Evolutionary conservation across 30 jellyfish, hydroid and myxozoan species (phyloP).

Genomic region (Turritopsis rubra): DNA sequence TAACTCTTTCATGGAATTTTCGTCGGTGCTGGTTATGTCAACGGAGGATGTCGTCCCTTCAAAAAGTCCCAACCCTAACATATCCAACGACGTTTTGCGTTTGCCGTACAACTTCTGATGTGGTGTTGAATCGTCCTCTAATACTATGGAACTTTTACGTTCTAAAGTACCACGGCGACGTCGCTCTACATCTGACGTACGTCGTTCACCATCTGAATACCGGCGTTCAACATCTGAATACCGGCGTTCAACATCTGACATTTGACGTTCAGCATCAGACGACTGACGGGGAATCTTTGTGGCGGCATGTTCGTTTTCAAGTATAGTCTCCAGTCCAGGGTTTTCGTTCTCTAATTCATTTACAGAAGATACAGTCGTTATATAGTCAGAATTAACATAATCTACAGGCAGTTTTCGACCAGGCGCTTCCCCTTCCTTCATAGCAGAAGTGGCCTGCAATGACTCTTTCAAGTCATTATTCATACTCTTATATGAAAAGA

Average conservation of each 20-base stretch:
- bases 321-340: background rate
- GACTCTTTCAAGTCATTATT: conserved; percentile 8
- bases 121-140: conserved; percentile 2
- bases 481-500: background rate
- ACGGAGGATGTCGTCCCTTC: background rate
- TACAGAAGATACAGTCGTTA: background rate
- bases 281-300: background rate
- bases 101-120: conserved; percentile 23
- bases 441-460: background rate
- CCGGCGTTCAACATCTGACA: background rate
- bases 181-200: background rate
- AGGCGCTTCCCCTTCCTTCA: conserved; percentile 10
- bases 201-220: background rate
- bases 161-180: background rate
- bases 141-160: conserved; percentile 5
- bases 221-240: conserved; percentile 1
- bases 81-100: conserved; percentile 23
- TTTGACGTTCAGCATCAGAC: background rate
- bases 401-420: conserved; percentile 7
- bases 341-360: background rate
- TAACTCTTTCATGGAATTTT: background rate
- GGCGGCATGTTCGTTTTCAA: background rate
- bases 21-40: background rate
- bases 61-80: conserved; percentile 1
- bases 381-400: background rate